Conservation (phyloP, 2,888 invertebrate genomes). For the Serrognathus titanus region DNA sequence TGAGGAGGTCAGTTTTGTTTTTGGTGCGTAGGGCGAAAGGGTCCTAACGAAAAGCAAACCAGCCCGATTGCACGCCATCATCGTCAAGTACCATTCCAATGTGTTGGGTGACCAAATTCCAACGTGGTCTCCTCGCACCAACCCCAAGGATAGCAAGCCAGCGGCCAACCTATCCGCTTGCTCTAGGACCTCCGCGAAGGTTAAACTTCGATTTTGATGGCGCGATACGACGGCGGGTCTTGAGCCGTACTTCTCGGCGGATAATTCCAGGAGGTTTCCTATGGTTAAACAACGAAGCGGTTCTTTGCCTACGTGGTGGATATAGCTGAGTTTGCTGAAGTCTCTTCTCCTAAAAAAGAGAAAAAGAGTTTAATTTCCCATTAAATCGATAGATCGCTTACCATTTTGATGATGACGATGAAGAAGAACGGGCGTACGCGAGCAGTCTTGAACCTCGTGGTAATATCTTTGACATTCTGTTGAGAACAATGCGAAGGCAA, state of each 20-base stretch:
- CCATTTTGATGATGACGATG: too few relatives aligned
- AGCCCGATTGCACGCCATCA: too few relatives aligned
- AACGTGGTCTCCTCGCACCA: conserved; percentile 68
- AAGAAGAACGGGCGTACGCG: too few relatives aligned
- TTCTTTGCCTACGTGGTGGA: conserved; percentile 50
- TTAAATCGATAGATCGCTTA: too few relatives aligned
- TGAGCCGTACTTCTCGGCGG: conserved; percentile 54
- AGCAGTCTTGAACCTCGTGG: too few relatives aligned
- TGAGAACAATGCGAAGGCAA: too few relatives aligned
- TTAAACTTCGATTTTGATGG: too few relatives aligned
- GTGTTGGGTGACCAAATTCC: conserved; percentile 80
- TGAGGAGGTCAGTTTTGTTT: too few relatives aligned
- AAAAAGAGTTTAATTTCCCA: too few relatives aligned
- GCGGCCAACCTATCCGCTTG: conserved; percentile 65
- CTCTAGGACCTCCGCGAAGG: background rate
- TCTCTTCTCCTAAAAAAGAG: conserved; percentile 1
- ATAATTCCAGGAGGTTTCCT: conserved; percentile 56
- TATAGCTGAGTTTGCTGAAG: conserved; percentile 49
- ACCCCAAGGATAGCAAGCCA: conserved; percentile 63
- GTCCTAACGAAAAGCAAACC: too few relatives aligned
- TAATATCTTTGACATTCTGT: too few relatives aligned
- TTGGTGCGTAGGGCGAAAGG: too few relatives aligned
- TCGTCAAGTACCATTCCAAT: conserved; percentile 66
- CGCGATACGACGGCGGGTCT: conserved; percentile 57
- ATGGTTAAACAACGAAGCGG: conserved; percentile 56